phyloP scores from a whole-genome alignment of 2,797 vertebrate genomes.

The Hydrophis major region DNA sequence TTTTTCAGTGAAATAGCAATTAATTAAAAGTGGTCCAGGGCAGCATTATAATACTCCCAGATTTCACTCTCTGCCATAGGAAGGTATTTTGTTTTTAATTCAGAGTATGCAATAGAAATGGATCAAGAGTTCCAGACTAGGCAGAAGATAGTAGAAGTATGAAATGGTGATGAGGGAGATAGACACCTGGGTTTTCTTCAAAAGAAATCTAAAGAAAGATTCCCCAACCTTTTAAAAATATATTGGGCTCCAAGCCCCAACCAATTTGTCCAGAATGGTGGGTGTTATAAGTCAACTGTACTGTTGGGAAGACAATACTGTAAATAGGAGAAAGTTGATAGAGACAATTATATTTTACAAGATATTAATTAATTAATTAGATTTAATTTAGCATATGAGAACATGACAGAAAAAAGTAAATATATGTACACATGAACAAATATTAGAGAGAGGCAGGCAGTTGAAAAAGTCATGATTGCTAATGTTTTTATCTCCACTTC shows the following conservation, averaged over 20 bases:
- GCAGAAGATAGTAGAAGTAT: neutral
- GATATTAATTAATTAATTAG: neutral
- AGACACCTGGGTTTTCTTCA: neutral
- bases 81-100: neutral
- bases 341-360: neutral
- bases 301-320: neutral
- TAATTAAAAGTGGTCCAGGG: neutral
- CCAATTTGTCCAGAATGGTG: neutral
- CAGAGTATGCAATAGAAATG: neutral
- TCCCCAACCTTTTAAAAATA: neutral
- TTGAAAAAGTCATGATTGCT: neutral
- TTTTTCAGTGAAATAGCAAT: neutral
- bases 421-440: neutral
- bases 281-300: neutral
- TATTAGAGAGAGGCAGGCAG: neutral
- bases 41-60: neutral
- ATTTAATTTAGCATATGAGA: neutral
- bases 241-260: neutral
- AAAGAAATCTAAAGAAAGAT: neutral
- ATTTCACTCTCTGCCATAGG: neutral
- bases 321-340: neutral
- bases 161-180: neutral
- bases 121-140: neutral
- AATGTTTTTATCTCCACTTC: neutral
- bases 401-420: neutral